These are phyloP conservation scores for Nymphalis c-album DNA, from an alignment of 2,888 invertebrate genomes.

Conservation along the genomic window DNA sequence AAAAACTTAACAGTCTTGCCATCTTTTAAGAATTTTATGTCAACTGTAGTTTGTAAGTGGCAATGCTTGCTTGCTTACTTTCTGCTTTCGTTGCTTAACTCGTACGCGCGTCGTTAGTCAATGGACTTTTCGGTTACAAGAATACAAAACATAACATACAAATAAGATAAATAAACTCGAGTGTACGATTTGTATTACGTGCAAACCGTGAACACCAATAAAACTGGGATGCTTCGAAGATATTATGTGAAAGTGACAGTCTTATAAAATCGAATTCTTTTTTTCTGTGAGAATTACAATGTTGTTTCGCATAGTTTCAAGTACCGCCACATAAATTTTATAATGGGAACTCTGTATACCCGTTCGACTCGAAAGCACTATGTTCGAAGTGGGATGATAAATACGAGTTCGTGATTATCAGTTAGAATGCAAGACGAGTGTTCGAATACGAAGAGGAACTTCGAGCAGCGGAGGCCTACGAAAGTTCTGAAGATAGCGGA, in stretches of 20 bases:
- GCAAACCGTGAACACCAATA: conserved; percentile 46
- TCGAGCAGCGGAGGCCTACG: conserved; percentile 74
- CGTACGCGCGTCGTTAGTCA: conserved; percentile 72
- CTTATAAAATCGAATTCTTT: conserved; percentile 56
- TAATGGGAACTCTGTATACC: conserved; percentile 53
- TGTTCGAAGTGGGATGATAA: conserved; percentile 75
- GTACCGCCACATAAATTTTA: conserved; percentile 63
- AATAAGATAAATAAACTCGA: conserved; percentile 51
- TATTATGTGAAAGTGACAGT: conserved; percentile 74
- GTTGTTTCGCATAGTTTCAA: conserved; percentile 68
- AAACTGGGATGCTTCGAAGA: conserved; percentile 56
- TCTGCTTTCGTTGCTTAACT: conserved; percentile 70
- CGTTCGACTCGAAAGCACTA: conserved; percentile 65
- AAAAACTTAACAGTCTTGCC: conserved; percentile 46
- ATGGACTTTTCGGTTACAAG: conserved; percentile 61
- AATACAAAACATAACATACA: conserved; percentile 61
- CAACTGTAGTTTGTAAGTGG: conserved; percentile 59
- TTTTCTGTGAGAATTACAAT: conserved; percentile 68
- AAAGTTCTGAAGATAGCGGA: conserved; percentile 79
- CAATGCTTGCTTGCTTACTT: conserved; percentile 61
- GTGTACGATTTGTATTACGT: conserved; percentile 22
- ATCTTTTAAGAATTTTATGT: conserved; percentile 60
- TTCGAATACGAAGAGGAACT: conserved; percentile 68
- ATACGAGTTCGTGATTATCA: conserved; percentile 52
- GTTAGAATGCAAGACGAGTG: conserved; percentile 79